phyloP scores from a whole-genome alignment of 53 echinoderm and acorn worm genomes.

The Holothuria scabra region DNA sequence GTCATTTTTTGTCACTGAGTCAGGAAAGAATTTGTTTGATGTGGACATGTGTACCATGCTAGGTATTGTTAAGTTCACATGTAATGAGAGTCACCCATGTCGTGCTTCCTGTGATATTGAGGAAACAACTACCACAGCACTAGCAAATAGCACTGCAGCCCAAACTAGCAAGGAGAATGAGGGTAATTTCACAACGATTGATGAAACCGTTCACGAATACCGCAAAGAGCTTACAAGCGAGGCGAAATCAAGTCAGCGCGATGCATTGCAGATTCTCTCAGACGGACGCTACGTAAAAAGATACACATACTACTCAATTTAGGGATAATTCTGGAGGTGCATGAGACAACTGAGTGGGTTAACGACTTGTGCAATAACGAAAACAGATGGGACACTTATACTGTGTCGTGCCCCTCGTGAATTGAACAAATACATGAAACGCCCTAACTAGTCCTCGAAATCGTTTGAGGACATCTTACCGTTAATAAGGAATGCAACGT shows the following conservation, averaged over 20 bases:
- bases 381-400: slow-evolving; percentile 40
- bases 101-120: background rate
- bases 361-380: slow-evolving; percentile 14
- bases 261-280: slow-evolving; percentile 1
- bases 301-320: background rate
- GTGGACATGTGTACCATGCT: background rate
- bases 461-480: slow-evolving; percentile 48
- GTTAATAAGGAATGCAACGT: slow-evolving; percentile 15
- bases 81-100: background rate
- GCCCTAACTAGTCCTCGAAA: slow-evolving; percentile 38
- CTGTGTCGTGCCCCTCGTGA: slow-evolving; percentile 48
- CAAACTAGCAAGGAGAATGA: slow-evolving; percentile 11
- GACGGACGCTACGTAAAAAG: background rate
- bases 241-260: slow-evolving; percentile 12
- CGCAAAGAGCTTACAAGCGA: slow-evolving; percentile 1
- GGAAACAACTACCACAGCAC: background rate
- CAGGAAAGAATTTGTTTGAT: background rate
- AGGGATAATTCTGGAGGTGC: slow-evolving; percentile 21
- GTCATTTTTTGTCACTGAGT: background rate
- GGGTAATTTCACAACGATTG: background rate
- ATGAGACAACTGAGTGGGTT: slow-evolving; percentile 17
- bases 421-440: slow-evolving; percentile 40
- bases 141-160: background rate
- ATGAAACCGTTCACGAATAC: slow-evolving; percentile 6
- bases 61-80: background rate